Evolutionary conservation across 2,113 vertebrate genomes (phyloP).

Genomic region (Osmerus mordax): DNA sequence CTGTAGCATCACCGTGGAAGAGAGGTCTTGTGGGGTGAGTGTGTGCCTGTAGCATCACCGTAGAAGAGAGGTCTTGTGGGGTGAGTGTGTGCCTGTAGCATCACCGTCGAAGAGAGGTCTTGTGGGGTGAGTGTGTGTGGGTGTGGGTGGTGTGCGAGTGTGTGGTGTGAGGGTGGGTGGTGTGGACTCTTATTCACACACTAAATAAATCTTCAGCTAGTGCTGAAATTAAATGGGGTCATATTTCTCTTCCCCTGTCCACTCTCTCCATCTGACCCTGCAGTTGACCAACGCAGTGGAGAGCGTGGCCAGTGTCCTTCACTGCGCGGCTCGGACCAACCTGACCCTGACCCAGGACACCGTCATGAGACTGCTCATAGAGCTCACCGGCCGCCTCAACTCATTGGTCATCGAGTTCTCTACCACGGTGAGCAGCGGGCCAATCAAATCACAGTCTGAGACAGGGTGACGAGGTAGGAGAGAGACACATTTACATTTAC

Average conservation of each 20-base stretch:
- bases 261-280: neutral
- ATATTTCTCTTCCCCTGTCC: no score
- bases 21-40: constrained; percentile 54
- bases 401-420: constrained; percentile 57
- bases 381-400: constrained; percentile 57
- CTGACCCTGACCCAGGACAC: constrained; percentile 57
- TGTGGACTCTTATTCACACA: no score
- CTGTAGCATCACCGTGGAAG: constrained; percentile 53
- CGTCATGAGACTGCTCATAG: constrained; percentile 42
- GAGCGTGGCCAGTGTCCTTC: constrained; percentile 55
- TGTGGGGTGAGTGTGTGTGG: constrained; percentile 53
- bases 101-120: constrained; percentile 44
- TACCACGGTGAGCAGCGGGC: constrained; percentile 45
- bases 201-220: no score
- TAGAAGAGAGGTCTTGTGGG: constrained; percentile 49
- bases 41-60: constrained; percentile 43
- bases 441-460: neutral
- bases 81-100: constrained; percentile 56
- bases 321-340: constrained; percentile 57
- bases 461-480: no score
- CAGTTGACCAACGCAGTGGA: constrained; percentile 59
- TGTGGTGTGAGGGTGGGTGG: no score
- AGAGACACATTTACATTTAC: no score
- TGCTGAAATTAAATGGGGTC: no score
- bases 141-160: no score